phyloP scores from a whole-genome alignment of 2,113 vertebrate genomes.

The Nestor notabilis region DNA sequence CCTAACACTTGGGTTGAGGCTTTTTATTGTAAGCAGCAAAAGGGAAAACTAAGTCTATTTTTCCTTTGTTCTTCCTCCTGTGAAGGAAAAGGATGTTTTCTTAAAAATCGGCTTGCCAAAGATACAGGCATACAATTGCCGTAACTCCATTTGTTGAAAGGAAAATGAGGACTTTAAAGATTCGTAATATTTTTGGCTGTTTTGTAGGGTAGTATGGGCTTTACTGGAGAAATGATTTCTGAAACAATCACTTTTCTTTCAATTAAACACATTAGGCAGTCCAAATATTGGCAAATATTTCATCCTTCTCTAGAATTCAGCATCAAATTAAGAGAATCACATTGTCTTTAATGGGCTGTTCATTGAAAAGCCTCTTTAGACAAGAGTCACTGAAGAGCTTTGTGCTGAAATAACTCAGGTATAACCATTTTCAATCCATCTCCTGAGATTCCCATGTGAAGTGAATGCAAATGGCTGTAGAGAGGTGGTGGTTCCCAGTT shows the following conservation, averaged over 20 bases:
- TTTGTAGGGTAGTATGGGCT: not conserved
- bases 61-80: not conserved
- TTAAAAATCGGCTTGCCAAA: not conserved
- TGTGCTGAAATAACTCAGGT: not conserved
- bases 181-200: not conserved
- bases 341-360: not conserved
- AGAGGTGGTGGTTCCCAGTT: not conserved
- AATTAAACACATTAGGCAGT: not conserved
- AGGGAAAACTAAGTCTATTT: not conserved
- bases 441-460: fast-evolving
- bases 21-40: not conserved
- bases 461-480: fast-evolving
- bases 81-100: not conserved
- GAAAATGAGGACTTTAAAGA: not conserved
- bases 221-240: not conserved
- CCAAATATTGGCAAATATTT: not conserved
- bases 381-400: not conserved
- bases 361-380: not conserved
- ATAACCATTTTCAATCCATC: not conserved
- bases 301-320: not conserved
- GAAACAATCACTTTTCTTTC: not conserved
- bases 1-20: not conserved
- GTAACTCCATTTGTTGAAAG: not conserved
- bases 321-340: not conserved
- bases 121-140: not conserved